Conservation (phyloP, 2,113 vertebrate species). For the Micronisus gabar region DNA sequence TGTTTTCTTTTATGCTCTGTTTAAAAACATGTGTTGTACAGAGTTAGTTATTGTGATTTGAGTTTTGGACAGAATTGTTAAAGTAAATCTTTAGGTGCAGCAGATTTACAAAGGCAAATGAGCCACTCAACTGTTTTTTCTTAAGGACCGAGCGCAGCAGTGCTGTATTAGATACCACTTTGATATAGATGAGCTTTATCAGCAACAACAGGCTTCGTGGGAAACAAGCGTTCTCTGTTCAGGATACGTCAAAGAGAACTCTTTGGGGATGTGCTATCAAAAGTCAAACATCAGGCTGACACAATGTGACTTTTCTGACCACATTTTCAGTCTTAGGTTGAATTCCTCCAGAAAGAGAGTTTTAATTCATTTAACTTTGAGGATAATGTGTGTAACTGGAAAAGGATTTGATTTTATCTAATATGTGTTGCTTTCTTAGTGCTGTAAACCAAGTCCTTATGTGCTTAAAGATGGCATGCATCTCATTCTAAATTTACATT, state of each 20-base stretch:
- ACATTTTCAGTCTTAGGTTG: neutral
- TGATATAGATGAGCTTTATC: conserved; percentile 20
- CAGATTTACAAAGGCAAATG: neutral
- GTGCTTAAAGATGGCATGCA: neutral
- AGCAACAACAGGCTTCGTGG: neutral
- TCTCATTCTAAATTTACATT: neutral
- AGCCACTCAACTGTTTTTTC: neutral
- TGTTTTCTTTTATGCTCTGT: neutral
- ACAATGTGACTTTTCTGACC: neutral
- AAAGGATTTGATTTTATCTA: neutral
- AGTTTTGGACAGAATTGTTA: neutral
- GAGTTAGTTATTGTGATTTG: neutral
- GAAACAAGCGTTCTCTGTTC: conserved; percentile 21
- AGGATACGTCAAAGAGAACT: neutral
- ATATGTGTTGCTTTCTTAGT: neutral
- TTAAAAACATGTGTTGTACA: neutral
- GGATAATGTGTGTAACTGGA: neutral
- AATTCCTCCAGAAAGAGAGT: neutral
- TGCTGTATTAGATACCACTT: neutral
- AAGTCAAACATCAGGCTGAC: neutral
- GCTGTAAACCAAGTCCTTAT: neutral
- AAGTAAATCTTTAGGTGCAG: neutral
- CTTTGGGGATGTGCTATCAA: conserved; percentile 33
- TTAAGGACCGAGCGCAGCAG: neutral
- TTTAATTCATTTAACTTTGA: conserved; percentile 10